These are phyloP conservation scores for Ypsolopha sequella DNA, from an alignment of 2,888 invertebrate species.

Conservation along the genomic window DNA sequence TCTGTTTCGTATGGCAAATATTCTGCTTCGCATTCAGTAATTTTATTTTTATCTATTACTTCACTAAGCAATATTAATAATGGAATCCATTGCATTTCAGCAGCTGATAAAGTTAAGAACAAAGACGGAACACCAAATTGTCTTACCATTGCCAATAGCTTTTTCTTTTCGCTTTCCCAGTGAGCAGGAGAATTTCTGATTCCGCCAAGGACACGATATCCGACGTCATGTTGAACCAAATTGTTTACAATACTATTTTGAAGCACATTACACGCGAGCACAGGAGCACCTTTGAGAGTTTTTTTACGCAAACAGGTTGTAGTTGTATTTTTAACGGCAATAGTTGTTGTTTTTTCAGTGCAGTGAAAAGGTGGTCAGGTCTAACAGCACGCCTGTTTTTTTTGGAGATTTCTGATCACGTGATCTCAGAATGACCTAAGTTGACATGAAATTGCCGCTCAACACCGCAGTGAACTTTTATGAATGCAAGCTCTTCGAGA, in stretches of 20 bases:
- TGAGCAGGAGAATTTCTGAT: conserved; percentile 15
- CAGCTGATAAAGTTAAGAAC: conserved; percentile 3
- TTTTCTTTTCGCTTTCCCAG: conserved; percentile 17
- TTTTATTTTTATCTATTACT: conserved; percentile 7
- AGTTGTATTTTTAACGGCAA: conserved; percentile 6
- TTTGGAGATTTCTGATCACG: conserved; percentile 13
- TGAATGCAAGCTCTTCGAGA: conserved; percentile 13
- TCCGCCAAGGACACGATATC: conserved; percentile 11
- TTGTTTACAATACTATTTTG: conserved; percentile 11
- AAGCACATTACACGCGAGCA: conserved; percentile 10
- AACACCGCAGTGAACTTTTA: conserved; percentile 11
- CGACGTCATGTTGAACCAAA: conserved; percentile 11
- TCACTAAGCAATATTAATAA: conserved; percentile 12
- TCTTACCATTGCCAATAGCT: conserved; percentile 8
- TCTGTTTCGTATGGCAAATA: conserved; percentile 9
- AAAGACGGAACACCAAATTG: conserved; percentile 10
- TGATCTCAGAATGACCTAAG: conserved; percentile 10
- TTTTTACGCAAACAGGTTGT: conserved; percentile 15
- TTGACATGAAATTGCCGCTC: conserved; percentile 11
- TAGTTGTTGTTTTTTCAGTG: conserved; percentile 11
- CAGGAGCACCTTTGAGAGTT: conserved; percentile 9
- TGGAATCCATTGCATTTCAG: conserved; percentile 8
- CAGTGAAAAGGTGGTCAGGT: conserved; percentile 13
- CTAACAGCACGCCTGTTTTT: conserved; percentile 13
- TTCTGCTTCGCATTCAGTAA: neutral